phyloP scores from a whole-genome alignment of 2,113 vertebrate genomes.

The Ceratotherium simum region DNA sequence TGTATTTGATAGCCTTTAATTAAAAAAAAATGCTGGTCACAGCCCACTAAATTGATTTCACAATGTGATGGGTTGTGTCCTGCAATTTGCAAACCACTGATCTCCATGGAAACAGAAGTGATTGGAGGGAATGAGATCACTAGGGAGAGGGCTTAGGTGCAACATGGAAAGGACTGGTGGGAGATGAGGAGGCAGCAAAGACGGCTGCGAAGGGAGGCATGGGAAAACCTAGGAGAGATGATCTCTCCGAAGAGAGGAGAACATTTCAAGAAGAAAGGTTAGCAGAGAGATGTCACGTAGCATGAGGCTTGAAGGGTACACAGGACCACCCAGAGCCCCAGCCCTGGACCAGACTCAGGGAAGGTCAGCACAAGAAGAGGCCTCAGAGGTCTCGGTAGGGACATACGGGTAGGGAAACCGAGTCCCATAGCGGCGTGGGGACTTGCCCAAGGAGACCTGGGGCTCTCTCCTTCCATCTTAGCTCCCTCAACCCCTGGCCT shows the following conservation, averaged over 20 bases:
- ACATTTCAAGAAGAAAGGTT: background rate
- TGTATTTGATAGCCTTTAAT: background rate
- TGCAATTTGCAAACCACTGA: background rate
- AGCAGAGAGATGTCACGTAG: too few species aligned
- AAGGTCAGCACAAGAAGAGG: background rate
- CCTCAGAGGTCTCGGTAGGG: background rate
- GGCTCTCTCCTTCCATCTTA: background rate
- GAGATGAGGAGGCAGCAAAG: background rate
- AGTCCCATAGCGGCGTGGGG: background rate
- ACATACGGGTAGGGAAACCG: background rate
- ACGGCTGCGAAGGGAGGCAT: background rate
- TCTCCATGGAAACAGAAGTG: background rate
- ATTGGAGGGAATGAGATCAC: background rate
- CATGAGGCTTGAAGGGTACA: background rate
- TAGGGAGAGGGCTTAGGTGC: background rate
- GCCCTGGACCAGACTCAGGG: background rate
- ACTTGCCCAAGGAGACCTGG: background rate
- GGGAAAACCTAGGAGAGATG: background rate
- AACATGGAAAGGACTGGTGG: background rate
- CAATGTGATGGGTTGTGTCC: background rate
- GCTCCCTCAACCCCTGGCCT: background rate
- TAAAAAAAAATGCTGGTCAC: background rate
- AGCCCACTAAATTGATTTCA: background rate
- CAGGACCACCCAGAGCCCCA: background rate
- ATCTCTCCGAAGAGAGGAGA: background rate